These are phyloP conservation scores for Panzeria rudis DNA, from an alignment of 2,888 invertebrate species.

Conservation along the genomic window DNA sequence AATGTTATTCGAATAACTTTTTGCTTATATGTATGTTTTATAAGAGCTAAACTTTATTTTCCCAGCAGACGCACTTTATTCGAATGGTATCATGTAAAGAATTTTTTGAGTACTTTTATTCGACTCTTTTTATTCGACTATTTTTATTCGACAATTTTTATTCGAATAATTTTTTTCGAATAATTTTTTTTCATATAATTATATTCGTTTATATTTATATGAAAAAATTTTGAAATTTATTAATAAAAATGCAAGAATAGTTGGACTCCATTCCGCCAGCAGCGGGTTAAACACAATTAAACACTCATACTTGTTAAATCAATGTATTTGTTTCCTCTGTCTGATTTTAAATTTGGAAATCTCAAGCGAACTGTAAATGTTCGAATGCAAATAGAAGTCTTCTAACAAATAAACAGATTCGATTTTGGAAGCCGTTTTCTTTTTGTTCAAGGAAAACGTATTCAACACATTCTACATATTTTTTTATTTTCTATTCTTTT, in stretches of 20 bases:
- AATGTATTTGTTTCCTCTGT: conserved; percentile 41
- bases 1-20: too few relatives aligned
- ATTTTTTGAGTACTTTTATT: too few relatives aligned
- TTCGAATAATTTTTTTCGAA: background rate
- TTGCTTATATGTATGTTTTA: too few relatives aligned
- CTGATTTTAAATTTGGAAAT: conserved; percentile 43
- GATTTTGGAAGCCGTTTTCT: conserved; percentile 30
- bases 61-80: too few relatives aligned
- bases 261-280: background rate
- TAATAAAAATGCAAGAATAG: background rate
- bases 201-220: background rate
- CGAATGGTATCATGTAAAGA: too few relatives aligned
- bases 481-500: background rate
- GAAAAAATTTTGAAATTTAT: too few relatives aligned
- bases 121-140: background rate
- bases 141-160: background rate
- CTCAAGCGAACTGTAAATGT: conserved; percentile 16
- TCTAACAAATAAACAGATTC: conserved; percentile 43
- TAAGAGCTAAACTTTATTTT: too few relatives aligned
- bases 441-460: conserved; percentile 4
- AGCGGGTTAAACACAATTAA: conserved; percentile 56
- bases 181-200: background rate
- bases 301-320: conserved; percentile 38
- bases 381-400: background rate
- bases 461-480: conserved; percentile 10